Conservation (phyloP, 2,113 vertebrate species). For the Tretioscincus oriximinensis region DNA sequence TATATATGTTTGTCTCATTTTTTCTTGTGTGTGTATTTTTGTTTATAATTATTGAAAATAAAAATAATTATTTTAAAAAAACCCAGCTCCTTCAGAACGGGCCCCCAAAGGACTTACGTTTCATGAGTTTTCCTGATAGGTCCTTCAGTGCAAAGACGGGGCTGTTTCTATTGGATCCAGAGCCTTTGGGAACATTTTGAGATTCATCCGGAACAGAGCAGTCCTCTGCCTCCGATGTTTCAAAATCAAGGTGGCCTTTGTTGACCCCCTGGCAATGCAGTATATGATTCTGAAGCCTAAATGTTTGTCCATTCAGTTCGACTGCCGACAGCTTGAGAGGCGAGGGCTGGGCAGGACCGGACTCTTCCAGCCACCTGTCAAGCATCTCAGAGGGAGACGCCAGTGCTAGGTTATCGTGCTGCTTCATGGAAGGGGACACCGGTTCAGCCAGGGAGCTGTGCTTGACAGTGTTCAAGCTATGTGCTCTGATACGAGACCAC, state of each 20-base stretch:
- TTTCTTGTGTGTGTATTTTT: too few species aligned
- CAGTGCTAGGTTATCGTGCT: conserved; percentile 48
- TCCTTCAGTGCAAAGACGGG: conserved; percentile 80
- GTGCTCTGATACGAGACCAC: conserved; percentile 92
- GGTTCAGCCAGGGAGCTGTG: conserved; percentile 95
- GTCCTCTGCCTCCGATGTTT: conserved; percentile 60
- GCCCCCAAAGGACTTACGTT: conserved; percentile 80
- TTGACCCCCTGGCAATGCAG: conserved; percentile 60
- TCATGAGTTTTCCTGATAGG: conserved; percentile 92
- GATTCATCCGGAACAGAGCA: conserved; percentile 49
- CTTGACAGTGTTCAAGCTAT: conserved; percentile 95
- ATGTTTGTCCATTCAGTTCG: conserved; percentile 48
- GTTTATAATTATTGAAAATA: too few species aligned
- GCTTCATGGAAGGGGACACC: conserved; percentile 69
- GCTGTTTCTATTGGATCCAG: conserved; percentile 78
- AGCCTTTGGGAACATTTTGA: conserved; percentile 78
- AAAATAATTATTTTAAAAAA: too few species aligned
- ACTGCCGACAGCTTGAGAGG: conserved; percentile 40
- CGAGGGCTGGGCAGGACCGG: conserved; percentile 37
- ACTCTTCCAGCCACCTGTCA: conserved; percentile 66
- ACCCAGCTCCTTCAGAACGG: too few species aligned
- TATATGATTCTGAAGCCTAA: conserved; percentile 57
- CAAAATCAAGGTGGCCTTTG: conserved; percentile 43
- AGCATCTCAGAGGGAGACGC: conserved; percentile 52
- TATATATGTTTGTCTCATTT: too few species aligned